Evolutionary conservation across 1,140 invertebrate genomes (phyloP), one percentile per base, ranked within the genome.

Genomic region (Pseudoatta argentina): DNA sequence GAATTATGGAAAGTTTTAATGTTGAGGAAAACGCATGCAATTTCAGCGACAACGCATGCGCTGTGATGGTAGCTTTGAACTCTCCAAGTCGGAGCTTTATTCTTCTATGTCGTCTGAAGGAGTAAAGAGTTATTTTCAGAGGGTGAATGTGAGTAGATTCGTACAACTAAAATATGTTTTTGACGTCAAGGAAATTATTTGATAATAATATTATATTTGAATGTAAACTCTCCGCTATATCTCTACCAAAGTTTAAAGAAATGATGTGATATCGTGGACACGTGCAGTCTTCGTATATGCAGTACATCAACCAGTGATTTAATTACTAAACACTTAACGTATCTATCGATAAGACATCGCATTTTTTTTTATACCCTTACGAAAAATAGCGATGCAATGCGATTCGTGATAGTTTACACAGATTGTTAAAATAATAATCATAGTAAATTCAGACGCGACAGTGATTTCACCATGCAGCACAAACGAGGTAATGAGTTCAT

Each of bases 341-440:
- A 82, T 83, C 55, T 81, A 81, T 27, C 10, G 69, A 83, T 83
- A 73, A 73, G 79, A 82, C 18, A 10, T 0, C 21, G 8, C 73
- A n/a, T 51, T 77, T 2, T 77, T 73, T 55, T 48, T 12, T 10
- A 30, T 30, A 18, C 2, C 18, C 0, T 73, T 83, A 30, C 24
- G 3, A 73, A 48, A 39, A 66, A 57, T 14, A 14, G 6, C 5
- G 5, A 34, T 34, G 30, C 30, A 34, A 34, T 34, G 5, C 4
- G 10, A 69, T 79, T 12, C 48, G 12, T 18, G 0, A 7, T 14
- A 18, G 66, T 61, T 66, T 59, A 27, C 3, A 18, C 57, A 73
- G 89, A 72, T 87, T 76, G 16, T 63, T 64, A 71, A 24, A 89
- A 57, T 71, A 39, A 34, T 30, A 51, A 73, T 71, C 55, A 39